These are phyloP conservation scores for Xyliphius kryptos DNA, from an alignment of 2,113 vertebrate genomes.

Conservation along the genomic window DNA sequence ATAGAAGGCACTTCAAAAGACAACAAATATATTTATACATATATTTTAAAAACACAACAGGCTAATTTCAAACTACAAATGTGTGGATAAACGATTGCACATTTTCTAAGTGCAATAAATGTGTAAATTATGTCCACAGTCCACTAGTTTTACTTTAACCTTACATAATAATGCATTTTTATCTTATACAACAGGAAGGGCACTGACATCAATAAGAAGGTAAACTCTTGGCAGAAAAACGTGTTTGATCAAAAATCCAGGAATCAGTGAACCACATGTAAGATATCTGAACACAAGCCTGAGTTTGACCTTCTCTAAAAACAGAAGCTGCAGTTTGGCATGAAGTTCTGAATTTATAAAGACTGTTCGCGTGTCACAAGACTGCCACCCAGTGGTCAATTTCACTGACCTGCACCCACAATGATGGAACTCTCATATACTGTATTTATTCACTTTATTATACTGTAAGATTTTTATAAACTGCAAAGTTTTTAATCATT, in stretches of 20 bases:
- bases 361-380: background rate
- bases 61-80: too few relatives aligned
- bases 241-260: constrained; percentile 20
- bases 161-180: too few relatives aligned
- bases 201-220: background rate
- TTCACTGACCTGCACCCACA: background rate
- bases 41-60: background rate
- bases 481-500: too few relatives aligned
- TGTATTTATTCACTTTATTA: too few relatives aligned
- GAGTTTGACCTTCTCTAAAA: constrained; percentile 33
- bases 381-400: background rate
- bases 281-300: constrained; percentile 15
- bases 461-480: too few relatives aligned
- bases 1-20: too few relatives aligned
- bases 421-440: background rate
- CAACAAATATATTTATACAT: too few relatives aligned
- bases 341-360: background rate
- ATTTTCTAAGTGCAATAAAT: too few relatives aligned
- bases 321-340: background rate
- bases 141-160: too few relatives aligned
- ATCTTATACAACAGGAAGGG: background rate
- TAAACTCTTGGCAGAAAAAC: background rate
- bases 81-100: too few relatives aligned
- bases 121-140: too few relatives aligned
- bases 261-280: constrained; percentile 16